Conservation (phyloP, 1,140 invertebrate genomes). For the Mylabris phalerata region DNA sequence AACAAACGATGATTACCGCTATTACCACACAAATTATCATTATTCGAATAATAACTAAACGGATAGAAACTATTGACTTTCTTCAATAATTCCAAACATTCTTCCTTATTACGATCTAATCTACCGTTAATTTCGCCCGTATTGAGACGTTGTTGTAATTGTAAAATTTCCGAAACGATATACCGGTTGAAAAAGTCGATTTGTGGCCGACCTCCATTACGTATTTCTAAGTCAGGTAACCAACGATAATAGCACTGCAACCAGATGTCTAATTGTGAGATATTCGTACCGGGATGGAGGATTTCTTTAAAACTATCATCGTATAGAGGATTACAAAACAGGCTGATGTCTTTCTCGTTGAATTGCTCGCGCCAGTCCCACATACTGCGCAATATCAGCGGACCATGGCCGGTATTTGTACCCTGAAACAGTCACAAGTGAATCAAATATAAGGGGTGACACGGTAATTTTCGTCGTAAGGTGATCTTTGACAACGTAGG, state of each 20-base stretch:
- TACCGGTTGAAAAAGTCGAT: constrained; percentile 54
- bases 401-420: constrained; percentile 24
- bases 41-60: constrained; percentile 38
- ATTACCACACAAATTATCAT: constrained; percentile 6
- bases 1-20: constrained; percentile 6
- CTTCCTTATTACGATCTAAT: constrained; percentile 32
- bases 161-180: constrained; percentile 51
- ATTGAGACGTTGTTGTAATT: constrained; percentile 42
- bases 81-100: constrained; percentile 31
- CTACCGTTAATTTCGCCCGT: constrained; percentile 31
- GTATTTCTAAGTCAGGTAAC: constrained; percentile 75
- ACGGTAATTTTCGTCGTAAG: too few relatives aligned
- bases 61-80: constrained; percentile 49
- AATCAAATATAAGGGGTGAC: too few relatives aligned
- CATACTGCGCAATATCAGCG: constrained; percentile 61
- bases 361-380: constrained; percentile 85
- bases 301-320: constrained; percentile 39
- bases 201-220: constrained; percentile 64
- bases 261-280: constrained; percentile 71
- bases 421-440: constrained; percentile 12
- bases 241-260: constrained; percentile 83
- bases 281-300: constrained; percentile 47
- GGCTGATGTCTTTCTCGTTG: constrained; percentile 62
- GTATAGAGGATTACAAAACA: constrained; percentile 75
- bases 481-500: too few relatives aligned